Evolutionary conservation across 2,113 vertebrate genomes (phyloP).

Genomic region (Dasyurus viverrinus): DNA sequence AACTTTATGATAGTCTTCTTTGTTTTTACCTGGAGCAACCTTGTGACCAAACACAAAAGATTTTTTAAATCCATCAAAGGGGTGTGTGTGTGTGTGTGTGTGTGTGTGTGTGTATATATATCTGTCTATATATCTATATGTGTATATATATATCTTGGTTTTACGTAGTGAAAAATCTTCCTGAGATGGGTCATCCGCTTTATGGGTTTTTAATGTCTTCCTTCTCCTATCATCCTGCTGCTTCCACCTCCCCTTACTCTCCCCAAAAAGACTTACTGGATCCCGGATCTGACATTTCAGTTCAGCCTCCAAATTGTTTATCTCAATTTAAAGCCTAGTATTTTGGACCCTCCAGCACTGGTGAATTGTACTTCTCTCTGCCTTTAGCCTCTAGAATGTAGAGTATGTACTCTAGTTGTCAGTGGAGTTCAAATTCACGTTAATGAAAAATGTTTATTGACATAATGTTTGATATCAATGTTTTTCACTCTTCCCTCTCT

Average conservation of each 20-base stretch:
- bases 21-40: constrained; percentile 28
- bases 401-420: neutral
- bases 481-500: no score
- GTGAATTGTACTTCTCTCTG: neutral
- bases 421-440: no score
- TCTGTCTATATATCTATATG: no score
- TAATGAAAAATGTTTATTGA: no score
- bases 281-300: neutral
- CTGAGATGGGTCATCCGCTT: neutral
- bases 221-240: neutral
- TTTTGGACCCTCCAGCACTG: neutral
- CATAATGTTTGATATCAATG: no score
- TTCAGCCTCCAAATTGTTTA: neutral
- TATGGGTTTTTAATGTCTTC: neutral
- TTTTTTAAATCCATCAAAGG: constrained; percentile 14
- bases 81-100: no score
- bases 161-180: constrained; percentile 16
- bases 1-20: constrained; percentile 51
- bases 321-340: neutral
- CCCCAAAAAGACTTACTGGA: neutral
- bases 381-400: neutral
- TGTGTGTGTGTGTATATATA: no score
- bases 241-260: neutral
- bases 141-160: neutral
- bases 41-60: neutral